A percentile compares a stretch with the other conserved stretches of the same genome.
Evolutionary conservation across 2,797 vertebrate genomes (phyloP).

Genomic region (Mormyrus proboscirostris): DNA sequence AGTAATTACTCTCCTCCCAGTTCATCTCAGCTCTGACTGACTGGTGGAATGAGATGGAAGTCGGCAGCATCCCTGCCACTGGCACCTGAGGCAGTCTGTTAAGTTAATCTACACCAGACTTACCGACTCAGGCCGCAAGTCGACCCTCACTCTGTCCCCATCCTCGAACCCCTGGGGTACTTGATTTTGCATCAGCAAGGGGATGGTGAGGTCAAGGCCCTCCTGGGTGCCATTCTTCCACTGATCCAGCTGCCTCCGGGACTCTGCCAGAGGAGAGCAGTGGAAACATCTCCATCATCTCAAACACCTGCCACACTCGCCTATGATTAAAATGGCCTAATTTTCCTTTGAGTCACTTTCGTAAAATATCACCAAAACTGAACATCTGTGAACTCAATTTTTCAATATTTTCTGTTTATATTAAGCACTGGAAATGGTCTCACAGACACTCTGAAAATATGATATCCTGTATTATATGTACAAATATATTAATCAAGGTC

Average conservation of each 20-base stretch:
- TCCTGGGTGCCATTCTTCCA: conserved; percentile 57
- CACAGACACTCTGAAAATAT: not conserved
- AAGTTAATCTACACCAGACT: conserved; percentile 35
- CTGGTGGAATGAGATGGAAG: not conserved
- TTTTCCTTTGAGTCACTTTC: not conserved
- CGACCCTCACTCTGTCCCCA: conserved; percentile 64
- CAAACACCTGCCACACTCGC: not conserved
- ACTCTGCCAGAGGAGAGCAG: conserved; percentile 49
- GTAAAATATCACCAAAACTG: not conserved
- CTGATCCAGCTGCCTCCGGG: conserved; percentile 60
- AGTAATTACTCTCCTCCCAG: not conserved
- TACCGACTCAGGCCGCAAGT: conserved; percentile 67
- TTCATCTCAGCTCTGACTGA: not conserved
- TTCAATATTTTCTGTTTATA: not conserved
- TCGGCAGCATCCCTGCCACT: not conserved
- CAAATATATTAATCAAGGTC: not conserved
- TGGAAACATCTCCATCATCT: not conserved
- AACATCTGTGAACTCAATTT: not conserved
- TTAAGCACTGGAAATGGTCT: not conserved
- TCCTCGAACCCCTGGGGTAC: conserved; percentile 68
- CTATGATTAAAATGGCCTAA: not conserved
- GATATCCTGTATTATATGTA: not conserved
- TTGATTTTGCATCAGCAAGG: conserved; percentile 72
- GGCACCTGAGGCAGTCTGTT: not conserved
- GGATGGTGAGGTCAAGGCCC: conserved; percentile 58